Conservation (phyloP, 2,113 vertebrate species). For the Cricetomys ansorgei region DNA sequence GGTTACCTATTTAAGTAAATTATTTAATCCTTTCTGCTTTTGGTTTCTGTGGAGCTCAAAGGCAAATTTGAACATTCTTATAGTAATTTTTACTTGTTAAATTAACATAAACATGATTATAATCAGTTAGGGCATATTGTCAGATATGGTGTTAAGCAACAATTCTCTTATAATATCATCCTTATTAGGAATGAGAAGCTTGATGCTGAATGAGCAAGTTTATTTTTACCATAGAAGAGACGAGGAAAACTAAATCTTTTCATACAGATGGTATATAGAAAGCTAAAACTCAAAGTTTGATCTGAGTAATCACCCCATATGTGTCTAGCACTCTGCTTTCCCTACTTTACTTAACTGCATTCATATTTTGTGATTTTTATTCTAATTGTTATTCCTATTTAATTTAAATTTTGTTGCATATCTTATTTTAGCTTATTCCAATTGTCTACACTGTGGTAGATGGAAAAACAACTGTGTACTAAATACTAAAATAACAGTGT, state of each 20-base stretch:
- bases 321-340: neutral
- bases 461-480: neutral
- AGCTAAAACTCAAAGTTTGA: neutral
- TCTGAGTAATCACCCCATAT: neutral
- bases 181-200: neutral
- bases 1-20: neutral
- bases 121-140: neutral
- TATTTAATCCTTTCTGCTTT: neutral
- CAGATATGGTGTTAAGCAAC: neutral
- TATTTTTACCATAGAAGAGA: neutral
- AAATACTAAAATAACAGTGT: neutral
- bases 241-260: neutral
- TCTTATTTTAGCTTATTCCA: neutral
- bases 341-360: neutral
- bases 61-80: neutral
- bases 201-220: neutral
- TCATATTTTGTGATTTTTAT: neutral
- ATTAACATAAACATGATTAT: neutral
- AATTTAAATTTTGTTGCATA: neutral
- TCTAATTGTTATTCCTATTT: neutral
- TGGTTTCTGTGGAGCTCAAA: neutral
- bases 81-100: neutral
- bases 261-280: neutral
- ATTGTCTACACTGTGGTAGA: neutral
- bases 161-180: neutral